Conservation (phyloP, 2,113 vertebrate genomes). For the Brachyhypopomus gauderio region DNA sequence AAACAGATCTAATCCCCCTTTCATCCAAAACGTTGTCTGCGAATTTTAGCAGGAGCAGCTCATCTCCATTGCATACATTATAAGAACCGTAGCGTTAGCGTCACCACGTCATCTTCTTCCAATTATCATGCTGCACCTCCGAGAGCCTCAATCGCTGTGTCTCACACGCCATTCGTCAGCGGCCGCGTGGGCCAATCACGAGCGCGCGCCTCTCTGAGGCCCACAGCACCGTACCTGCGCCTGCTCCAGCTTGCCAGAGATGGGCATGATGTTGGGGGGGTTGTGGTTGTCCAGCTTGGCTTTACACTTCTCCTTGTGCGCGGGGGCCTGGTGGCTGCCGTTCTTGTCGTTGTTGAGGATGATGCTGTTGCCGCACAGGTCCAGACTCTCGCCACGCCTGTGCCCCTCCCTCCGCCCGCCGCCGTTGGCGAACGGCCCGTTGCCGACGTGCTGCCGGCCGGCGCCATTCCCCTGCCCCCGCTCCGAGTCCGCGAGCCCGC, state of each 20-base stretch:
- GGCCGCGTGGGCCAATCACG: neutral
- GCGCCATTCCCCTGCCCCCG: conserved; percentile 4
- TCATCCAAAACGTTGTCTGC: neutral
- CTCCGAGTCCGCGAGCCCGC: neutral
- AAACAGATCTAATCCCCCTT: neutral
- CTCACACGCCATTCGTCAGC: neutral
- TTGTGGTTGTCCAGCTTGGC: conserved; percentile 61
- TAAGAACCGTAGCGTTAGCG: neutral
- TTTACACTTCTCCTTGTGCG: conserved; percentile 76
- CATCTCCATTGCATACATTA: neutral
- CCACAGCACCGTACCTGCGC: conserved; percentile 59
- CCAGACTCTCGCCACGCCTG: conserved; percentile 65
- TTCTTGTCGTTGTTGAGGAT: conserved; percentile 76
- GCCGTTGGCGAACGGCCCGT: conserved; percentile 66
- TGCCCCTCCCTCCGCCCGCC: conserved; percentile 54
- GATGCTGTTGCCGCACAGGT: conserved; percentile 80
- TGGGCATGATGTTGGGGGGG: conserved; percentile 82
- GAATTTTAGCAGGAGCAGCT: neutral
- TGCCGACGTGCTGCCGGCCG: conserved; percentile 55
- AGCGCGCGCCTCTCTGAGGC: conserved; percentile 14
- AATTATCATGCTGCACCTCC: neutral
- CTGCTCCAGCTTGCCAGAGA: conserved; percentile 86
- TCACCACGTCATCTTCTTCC: neutral
- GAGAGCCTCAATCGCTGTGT: neutral
- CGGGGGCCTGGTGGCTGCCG: conserved; percentile 63